Evolutionary conservation across 1,140 invertebrate species (phyloP).

Genomic region (Heliconius melpomene): DNA sequence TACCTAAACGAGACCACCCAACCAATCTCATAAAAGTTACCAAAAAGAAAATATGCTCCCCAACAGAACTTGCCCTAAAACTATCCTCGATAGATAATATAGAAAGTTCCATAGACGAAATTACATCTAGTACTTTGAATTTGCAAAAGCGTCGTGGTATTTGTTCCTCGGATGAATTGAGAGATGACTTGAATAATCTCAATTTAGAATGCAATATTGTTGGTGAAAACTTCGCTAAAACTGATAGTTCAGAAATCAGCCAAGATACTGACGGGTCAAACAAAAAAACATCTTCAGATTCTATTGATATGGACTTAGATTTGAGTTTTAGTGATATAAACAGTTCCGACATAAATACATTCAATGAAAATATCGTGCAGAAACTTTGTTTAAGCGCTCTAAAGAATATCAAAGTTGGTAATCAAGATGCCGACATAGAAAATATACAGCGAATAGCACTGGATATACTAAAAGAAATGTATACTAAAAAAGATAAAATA

Average conservation of each 20-base stretch:
- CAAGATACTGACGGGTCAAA: conserved; percentile 75
- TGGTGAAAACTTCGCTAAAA: conserved; percentile 64
- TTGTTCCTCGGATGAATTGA: conserved; percentile 79
- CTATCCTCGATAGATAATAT: conserved; percentile 67
- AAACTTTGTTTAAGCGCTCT: conserved; percentile 79
- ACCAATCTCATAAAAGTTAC: conserved; percentile 48
- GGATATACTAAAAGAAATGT: conserved; percentile 80
- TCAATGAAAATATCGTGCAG: conserved; percentile 81
- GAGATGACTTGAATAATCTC: conserved; percentile 67
- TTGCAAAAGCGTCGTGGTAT: conserved; percentile 82
- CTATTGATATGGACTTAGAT: conserved; percentile 79
- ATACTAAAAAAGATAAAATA: conserved; percentile 75
- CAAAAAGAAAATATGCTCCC: conserved; percentile 76
- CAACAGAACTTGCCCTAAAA: conserved; percentile 73
- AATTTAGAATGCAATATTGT: conserved; percentile 62
- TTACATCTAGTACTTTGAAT: conserved; percentile 68
- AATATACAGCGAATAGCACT: conserved; percentile 80
- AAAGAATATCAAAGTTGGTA: conserved; percentile 80
- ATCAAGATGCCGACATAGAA: conserved; percentile 79
- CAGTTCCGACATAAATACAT: conserved; percentile 80
- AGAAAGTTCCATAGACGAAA: conserved; percentile 75
- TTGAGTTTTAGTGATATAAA: conserved; percentile 81
- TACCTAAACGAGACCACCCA: conserved; percentile 47
- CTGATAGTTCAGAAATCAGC: conserved; percentile 71
- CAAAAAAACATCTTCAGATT: conserved; percentile 79